These are phyloP conservation scores for Diplodus puntazzo DNA, from an alignment of 2,797 vertebrate genomes.

Conservation along the genomic window DNA sequence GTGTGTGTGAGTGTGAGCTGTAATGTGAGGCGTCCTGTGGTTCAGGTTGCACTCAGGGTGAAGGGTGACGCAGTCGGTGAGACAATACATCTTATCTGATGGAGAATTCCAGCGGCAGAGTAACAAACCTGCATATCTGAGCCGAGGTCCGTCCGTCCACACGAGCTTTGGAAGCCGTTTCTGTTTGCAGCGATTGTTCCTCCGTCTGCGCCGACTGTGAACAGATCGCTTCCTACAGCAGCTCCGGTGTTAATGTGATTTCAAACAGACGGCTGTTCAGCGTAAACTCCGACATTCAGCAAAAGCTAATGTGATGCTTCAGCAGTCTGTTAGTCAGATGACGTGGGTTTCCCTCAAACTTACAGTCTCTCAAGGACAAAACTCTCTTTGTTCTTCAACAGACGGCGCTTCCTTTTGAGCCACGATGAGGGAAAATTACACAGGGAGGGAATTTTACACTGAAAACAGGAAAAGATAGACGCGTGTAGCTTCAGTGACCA, in stretches of 20 bases:
- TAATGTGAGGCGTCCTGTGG: conserved; percentile 13
- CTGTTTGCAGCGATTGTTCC: neutral
- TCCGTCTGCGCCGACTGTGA: neutral
- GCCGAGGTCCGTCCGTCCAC: neutral
- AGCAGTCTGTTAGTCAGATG: neutral
- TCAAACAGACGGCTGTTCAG: neutral
- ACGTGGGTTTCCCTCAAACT: neutral
- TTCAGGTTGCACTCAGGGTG: conserved; percentile 4
- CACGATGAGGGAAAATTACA: no score
- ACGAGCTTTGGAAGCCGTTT: no score
- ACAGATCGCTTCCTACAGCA: neutral
- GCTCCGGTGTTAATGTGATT: neutral
- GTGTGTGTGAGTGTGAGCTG: neutral
- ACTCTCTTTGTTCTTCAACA: no score
- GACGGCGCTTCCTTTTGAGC: no score
- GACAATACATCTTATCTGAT: neutral
- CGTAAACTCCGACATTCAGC: neutral
- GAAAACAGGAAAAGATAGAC: no score
- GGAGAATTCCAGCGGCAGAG: neutral
- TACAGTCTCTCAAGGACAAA: no score
- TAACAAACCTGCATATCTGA: no score
- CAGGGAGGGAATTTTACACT: no score
- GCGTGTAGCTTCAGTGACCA: no score
- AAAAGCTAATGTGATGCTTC: neutral
- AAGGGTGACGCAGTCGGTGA: neutral